phyloP scores from a whole-genome alignment of 2,113 vertebrate species.

The Osmerus eperlanus region DNA sequence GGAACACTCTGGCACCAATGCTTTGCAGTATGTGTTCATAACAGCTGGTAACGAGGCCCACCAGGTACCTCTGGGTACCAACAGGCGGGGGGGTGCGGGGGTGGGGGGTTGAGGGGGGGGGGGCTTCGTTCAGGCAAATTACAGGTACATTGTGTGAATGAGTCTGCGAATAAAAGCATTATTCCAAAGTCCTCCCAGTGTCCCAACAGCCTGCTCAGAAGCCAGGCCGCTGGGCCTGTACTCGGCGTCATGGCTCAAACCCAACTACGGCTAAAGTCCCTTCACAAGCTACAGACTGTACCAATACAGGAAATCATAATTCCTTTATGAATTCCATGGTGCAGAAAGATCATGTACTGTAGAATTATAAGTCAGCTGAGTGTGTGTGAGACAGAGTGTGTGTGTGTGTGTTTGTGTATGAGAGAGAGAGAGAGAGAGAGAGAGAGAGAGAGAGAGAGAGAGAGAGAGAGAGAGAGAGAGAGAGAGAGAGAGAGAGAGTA shows the following conservation, averaged over 20 bases:
- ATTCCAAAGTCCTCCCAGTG: slow-evolving; percentile 8
- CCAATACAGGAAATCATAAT: slow-evolving; percentile 7
- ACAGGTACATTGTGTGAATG: not conserved
- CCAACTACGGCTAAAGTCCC: slow-evolving; percentile 9
- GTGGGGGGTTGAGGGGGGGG: too few species aligned
- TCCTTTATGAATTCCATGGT: slow-evolving; percentile 33
- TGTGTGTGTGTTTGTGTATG: not conserved
- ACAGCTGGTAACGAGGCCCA: too few species aligned
- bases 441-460: too few species aligned
- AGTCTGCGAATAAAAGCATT: not conserved
- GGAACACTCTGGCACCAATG: too few species aligned
- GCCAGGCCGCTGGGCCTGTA: slow-evolving; percentile 11
- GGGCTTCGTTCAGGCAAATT: not conserved
- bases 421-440: not conserved
- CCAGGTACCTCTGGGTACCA: too few species aligned
- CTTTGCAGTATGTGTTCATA: too few species aligned
- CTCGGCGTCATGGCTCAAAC: not conserved
- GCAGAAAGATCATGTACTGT: slow-evolving; percentile 19
- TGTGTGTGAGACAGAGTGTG: not conserved
- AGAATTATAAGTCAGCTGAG: not conserved
- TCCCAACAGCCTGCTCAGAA: slow-evolving; percentile 9
- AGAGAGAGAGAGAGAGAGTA: not conserved
- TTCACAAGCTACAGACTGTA: not conserved
- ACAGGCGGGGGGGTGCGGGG: too few species aligned
- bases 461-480: too few species aligned